Evolutionary conservation across 2,797 vertebrate species (phyloP), one percentile per base, ranked within the genome.

Genomic region (Crenuchus spilurus): DNA sequence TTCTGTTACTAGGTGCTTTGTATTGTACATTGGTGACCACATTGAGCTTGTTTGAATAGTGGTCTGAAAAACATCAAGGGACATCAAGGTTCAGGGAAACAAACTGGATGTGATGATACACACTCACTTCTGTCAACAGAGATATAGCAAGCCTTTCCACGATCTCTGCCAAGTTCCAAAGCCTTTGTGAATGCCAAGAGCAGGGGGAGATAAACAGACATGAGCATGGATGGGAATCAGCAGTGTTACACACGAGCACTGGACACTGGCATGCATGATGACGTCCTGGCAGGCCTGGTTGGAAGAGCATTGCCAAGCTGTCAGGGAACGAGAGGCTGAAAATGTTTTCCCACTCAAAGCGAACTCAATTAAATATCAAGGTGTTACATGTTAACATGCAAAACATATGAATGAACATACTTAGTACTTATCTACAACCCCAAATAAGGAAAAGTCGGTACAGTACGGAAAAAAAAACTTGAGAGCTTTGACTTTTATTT

Each of bases 91-190:
- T 41, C 35, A 41, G 54, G 20, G 28, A 70, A 46, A 58, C 3
- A 42, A 41, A 30, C 13, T 33, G 46, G 58, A 49, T 20, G n/a
- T 63, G 22, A 37, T 60, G 20, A 14, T 44, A 54, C 41, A 46
- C 26, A 28, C 48, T 64, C 46, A 37, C 20, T 31, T 18, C 31
- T 37, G 48, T 76, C 61, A 76, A 48, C 46, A 75, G 24, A 39
- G 55, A 37, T 41, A 61, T 4, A 52, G 26, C 35, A 24, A 37
- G 33, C 35, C 39, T 68, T 69, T 69, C 66, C 74, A 70, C 39
- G 31, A 11, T 6, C 9, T 14, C 44, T 75, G 64, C 74, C 57
- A 70, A 54, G 48, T 62, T 30, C 26, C 51, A 44, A 18, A 41
- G 74, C 24, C 55, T 41, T 57, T 66, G 61, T 37, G 28, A 57